These are phyloP conservation scores for Opisthograptis luteolata DNA, from an alignment of 2,888 invertebrate genomes.

Conservation along the genomic window DNA sequence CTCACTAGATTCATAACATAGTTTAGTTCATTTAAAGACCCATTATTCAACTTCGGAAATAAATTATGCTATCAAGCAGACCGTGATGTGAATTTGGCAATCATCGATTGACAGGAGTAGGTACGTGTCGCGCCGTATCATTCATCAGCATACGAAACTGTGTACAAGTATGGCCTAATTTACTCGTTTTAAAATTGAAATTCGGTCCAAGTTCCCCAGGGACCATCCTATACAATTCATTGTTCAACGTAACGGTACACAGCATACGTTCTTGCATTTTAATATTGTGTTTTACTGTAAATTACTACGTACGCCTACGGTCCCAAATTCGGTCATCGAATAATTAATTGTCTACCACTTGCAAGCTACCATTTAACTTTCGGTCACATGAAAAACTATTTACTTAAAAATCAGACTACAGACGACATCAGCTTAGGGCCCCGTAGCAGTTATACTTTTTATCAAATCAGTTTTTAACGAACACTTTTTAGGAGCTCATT, in stretches of 20 bases:
- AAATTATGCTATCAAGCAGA: constrained; percentile 16
- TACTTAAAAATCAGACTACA: no score
- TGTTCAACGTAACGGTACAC: constrained; percentile 58
- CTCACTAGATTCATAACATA: constrained; percentile 18
- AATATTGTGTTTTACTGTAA: constrained; percentile 60
- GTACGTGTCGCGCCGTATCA: constrained; percentile 34
- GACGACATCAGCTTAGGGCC: no score
- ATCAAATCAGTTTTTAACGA: no score
- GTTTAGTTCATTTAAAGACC: constrained; percentile 20
- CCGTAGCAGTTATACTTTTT: no score
- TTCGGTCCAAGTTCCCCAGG: constrained; percentile 68
- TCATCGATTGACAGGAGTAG: constrained; percentile 16
- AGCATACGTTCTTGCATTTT: constrained; percentile 56
- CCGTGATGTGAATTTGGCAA: constrained; percentile 34
- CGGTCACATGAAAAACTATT: no score
- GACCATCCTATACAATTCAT: constrained; percentile 54
- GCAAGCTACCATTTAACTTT: neutral
- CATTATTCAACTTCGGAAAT: constrained; percentile 22
- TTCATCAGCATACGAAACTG: constrained; percentile 45
- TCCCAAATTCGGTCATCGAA: constrained; percentile 46
- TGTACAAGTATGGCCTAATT: constrained; percentile 59
- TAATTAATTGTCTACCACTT: neutral
- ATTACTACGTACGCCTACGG: constrained; percentile 53
- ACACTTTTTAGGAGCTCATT: no score
- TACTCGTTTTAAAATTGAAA: constrained; percentile 64